These are phyloP conservation scores for Cavia porcellus DNA, from an alignment of 2,113 vertebrate species.

Conservation along the genomic window DNA sequence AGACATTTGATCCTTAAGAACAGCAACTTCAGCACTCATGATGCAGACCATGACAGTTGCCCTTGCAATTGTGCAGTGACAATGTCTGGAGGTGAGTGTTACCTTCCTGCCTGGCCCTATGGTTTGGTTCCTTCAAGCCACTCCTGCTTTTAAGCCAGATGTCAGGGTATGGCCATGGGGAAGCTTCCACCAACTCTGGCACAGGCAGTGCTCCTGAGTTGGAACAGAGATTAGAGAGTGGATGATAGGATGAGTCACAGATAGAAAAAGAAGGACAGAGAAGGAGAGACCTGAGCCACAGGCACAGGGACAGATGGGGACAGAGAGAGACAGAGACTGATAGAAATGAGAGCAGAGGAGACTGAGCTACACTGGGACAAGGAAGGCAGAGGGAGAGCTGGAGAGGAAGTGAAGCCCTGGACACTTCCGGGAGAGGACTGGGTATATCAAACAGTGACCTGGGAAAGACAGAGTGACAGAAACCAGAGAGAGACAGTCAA, in stretches of 20 bases:
- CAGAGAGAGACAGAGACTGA: background rate
- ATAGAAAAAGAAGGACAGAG: background rate
- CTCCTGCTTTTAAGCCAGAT: background rate
- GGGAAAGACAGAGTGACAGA: background rate
- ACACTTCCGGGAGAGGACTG: background rate
- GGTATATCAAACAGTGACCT: background rate
- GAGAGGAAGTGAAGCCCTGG: background rate
- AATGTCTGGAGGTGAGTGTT: slow-evolving; percentile 92
- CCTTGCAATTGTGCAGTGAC: slow-evolving; percentile 95
- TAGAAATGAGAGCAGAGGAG: background rate
- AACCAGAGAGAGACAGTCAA: background rate
- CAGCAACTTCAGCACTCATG: slow-evolving; percentile 93
- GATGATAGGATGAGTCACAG: background rate
- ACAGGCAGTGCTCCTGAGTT: background rate
- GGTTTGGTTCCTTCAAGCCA: background rate
- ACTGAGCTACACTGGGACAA: background rate
- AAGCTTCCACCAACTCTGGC: background rate
- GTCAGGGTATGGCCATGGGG: background rate
- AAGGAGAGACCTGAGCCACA: background rate
- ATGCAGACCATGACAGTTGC: slow-evolving; percentile 95
- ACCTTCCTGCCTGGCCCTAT: background rate
- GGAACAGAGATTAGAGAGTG: background rate
- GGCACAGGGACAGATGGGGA: background rate
- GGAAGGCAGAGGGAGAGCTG: background rate
- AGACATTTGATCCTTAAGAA: slow-evolving; percentile 90